Conservation (phyloP, 2,888 invertebrate species). For the Sinodicranocentrus sp. region DNA sequence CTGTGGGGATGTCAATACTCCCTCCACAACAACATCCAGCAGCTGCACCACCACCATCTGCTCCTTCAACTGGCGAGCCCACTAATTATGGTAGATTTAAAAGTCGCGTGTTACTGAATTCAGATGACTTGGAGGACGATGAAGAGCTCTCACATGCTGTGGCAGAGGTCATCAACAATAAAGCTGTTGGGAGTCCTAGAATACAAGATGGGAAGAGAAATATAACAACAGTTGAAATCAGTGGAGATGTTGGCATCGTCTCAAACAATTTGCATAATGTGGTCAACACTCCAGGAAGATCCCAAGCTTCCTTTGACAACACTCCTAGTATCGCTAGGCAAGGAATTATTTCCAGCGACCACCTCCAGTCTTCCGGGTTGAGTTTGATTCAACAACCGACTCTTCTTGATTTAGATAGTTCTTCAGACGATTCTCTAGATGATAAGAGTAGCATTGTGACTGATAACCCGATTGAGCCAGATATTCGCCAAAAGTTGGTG, state of each 20-base stretch:
- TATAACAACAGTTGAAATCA: slow-evolving; percentile 72
- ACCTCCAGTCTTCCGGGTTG: slow-evolving; percentile 66
- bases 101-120: slow-evolving; percentile 67
- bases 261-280: slow-evolving; percentile 56
- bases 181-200: slow-evolving; percentile 5
- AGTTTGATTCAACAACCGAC: slow-evolving; percentile 60
- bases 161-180: slow-evolving; percentile 44
- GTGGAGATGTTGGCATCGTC: slow-evolving; percentile 73
- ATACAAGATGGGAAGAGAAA: slow-evolving; percentile 56
- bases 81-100: slow-evolving; percentile 58
- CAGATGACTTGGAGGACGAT: slow-evolving; percentile 66
- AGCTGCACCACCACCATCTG: slow-evolving; percentile 30
- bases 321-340: slow-evolving; percentile 11
- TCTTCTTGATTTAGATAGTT: slow-evolving; percentile 22
- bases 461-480: slow-evolving; percentile 51
- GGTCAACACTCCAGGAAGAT: slow-evolving; percentile 7
- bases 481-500: slow-evolving; percentile 51
- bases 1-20: slow-evolving; percentile 64
- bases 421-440: slow-evolving; percentile 23
- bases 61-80: not conserved
- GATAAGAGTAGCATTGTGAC: not conserved
- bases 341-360: slow-evolving; percentile 42
- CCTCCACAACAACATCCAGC: slow-evolving; percentile 54
- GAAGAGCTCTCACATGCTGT: slow-evolving; percentile 55
- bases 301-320: not conserved